These are phyloP conservation scores for Drosophila lacertosa DNA, from an alignment of 1,140 invertebrate genomes.

Conservation along the genomic window DNA sequence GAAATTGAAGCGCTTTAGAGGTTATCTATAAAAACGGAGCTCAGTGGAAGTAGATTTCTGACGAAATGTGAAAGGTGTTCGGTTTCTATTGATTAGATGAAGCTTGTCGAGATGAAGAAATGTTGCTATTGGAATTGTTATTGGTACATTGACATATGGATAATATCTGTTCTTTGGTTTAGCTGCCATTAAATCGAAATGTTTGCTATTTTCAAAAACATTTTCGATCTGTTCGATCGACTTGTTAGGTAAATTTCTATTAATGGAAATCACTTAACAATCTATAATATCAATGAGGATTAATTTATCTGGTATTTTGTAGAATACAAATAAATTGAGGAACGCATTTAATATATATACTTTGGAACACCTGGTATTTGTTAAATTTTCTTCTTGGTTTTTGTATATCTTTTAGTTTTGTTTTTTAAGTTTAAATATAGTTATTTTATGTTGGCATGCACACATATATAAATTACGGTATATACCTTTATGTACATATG, in stretches of 20 bases:
- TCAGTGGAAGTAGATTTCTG: background rate
- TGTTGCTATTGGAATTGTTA: background rate
- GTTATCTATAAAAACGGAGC: background rate
- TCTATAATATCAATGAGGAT: constrained; percentile 14
- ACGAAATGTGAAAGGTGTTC: background rate
- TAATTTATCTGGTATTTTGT: constrained; percentile 16
- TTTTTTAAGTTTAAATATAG: constrained; percentile 21
- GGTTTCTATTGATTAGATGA: background rate
- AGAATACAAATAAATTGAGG: constrained; percentile 23
- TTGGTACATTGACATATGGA: too few species aligned
- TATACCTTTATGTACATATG: constrained; percentile 5
- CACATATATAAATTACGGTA: constrained; percentile 3
- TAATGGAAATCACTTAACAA: too few species aligned
- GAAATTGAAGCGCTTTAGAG: constrained; percentile 6
- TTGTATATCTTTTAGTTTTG: background rate
- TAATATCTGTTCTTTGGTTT: background rate
- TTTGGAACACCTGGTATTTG: constrained; percentile 6
- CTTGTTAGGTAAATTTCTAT: too few species aligned
- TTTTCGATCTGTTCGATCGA: constrained; percentile 5
- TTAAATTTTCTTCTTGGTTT: background rate
- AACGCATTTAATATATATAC: constrained; percentile 21
- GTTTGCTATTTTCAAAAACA: constrained; percentile 1
- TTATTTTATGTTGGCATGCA: constrained; percentile 8
- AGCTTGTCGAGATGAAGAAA: background rate
- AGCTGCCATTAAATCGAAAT: background rate